Conservation (phyloP, 2,797 vertebrate genomes). For the Acanthornis magna region DNA sequence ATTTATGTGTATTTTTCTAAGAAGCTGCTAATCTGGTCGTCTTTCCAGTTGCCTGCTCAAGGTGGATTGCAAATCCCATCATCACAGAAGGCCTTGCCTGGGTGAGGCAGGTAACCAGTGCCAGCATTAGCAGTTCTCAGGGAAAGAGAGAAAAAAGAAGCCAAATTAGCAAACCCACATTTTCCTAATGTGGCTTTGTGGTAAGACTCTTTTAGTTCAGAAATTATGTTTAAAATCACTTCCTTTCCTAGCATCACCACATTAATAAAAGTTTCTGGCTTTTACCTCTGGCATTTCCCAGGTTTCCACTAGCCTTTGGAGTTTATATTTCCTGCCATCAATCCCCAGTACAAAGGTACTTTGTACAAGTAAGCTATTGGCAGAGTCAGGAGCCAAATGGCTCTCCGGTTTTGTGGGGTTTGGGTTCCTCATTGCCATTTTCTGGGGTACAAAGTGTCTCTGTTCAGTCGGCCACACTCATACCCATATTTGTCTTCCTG, state of each 20-base stretch:
- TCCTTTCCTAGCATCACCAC: not conserved
- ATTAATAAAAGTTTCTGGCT: not conserved
- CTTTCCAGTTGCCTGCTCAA: not conserved
- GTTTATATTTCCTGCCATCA: not conserved
- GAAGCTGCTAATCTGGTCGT: not conserved
- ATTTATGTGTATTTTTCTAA: not conserved
- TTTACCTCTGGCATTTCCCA: not conserved
- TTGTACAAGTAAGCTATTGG: not conserved
- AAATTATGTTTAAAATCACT: not conserved
- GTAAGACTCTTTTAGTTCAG: not conserved
- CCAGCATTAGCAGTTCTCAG: not conserved
- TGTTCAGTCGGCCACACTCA: not conserved
- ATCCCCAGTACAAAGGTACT: not conserved
- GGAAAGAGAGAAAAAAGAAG: not conserved
- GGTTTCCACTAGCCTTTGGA: not conserved
- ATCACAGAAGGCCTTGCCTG: not conserved
- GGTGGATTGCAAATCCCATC: not conserved
- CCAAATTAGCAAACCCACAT: not conserved
- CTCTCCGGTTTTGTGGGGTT: rapidly evolving
- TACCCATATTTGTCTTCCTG: not conserved
- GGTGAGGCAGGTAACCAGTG: not conserved
- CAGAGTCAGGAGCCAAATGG: not conserved
- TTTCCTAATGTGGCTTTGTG: not conserved
- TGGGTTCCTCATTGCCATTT: not conserved
- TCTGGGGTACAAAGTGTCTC: not conserved